These are phyloP conservation scores for Molorchus minor DNA, from an alignment of 2,888 invertebrate genomes.

Conservation along the genomic window DNA sequence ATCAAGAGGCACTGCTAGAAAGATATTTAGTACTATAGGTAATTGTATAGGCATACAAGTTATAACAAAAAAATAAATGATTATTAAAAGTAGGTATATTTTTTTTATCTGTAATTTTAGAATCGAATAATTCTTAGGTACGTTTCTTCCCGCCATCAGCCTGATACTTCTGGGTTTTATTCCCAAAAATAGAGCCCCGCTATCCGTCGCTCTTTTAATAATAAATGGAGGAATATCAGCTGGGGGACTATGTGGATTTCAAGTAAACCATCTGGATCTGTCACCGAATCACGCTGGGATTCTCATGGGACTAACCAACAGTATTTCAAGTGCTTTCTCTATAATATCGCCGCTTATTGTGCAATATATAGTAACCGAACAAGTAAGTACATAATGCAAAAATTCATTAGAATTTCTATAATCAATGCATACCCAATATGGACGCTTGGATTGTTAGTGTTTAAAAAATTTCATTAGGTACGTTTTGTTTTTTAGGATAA, in stretches of 20 bases:
- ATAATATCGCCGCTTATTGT: slow-evolving; percentile 81
- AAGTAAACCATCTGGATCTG: slow-evolving; percentile 83
- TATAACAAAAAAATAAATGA: no score
- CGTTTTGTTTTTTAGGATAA: slow-evolving; percentile 66
- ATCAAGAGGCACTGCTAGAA: slow-evolving; percentile 58
- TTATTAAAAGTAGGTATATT: no score
- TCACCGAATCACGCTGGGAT: slow-evolving; percentile 86
- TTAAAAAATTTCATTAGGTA: no score
- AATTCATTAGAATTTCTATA: no score
- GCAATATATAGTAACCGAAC: slow-evolving; percentile 74
- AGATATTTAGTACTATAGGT: slow-evolving; percentile 69
- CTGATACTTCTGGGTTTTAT: slow-evolving; percentile 69
- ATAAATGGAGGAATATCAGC: slow-evolving; percentile 80
- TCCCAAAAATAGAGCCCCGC: slow-evolving; percentile 65
- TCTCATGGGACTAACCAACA: slow-evolving; percentile 86
- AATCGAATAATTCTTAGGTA: slow-evolving; percentile 62
- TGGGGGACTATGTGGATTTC: slow-evolving; percentile 78
- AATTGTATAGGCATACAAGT: no score
- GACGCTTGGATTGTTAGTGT: no score
- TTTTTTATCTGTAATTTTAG: no score
- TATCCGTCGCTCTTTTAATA: slow-evolving; percentile 73
- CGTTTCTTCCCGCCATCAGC: slow-evolving; percentile 70
- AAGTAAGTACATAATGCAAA: slow-evolving; percentile 63
- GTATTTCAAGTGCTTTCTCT: slow-evolving; percentile 78
- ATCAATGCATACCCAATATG: no score